These are phyloP conservation scores for Cryptoprocta ferox DNA, from an alignment of 2,797 vertebrate species.

Conservation along the genomic window DNA sequence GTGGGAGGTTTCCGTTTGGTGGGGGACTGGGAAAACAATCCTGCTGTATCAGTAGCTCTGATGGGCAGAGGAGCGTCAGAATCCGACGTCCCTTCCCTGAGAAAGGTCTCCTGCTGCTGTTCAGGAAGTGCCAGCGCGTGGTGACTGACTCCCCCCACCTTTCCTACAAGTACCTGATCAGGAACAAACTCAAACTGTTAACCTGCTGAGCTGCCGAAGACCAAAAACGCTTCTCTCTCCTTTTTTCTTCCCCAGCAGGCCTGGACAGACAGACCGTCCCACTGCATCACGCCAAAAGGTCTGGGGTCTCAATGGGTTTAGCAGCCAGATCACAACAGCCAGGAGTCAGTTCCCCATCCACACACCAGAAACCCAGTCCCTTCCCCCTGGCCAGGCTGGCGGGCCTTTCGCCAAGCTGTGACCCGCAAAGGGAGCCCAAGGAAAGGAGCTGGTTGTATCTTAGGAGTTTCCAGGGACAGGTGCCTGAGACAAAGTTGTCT, in stretches of 20 bases:
- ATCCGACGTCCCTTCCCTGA: not conserved
- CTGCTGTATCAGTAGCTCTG: not conserved
- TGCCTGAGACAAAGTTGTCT: not conserved
- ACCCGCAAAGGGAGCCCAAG: not conserved
- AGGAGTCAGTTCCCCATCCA: not conserved
- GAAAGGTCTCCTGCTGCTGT: not conserved
- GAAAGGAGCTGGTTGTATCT: not conserved
- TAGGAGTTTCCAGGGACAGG: not conserved
- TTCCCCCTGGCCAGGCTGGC: not conserved
- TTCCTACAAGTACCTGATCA: not conserved
- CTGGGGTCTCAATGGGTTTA: not conserved
- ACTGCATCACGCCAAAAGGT: not conserved
- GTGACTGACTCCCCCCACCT: not conserved
- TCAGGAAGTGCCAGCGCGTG: not conserved
- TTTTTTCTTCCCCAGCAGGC: not conserved
- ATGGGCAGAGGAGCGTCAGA: not conserved
- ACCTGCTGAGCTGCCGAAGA: not conserved
- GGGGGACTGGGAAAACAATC: not conserved
- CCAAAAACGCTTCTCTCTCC: not conserved
- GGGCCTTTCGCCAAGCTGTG: not conserved
- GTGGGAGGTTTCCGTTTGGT: not conserved
- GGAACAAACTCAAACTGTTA: not conserved
- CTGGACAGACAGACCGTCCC: not conserved
- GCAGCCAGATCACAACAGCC: not conserved
- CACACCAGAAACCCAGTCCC: not conserved